Base-by-base conservation (phyloP, 2,113 vertebrate genomes). In the Pseudopodoces humilis region DNA sequence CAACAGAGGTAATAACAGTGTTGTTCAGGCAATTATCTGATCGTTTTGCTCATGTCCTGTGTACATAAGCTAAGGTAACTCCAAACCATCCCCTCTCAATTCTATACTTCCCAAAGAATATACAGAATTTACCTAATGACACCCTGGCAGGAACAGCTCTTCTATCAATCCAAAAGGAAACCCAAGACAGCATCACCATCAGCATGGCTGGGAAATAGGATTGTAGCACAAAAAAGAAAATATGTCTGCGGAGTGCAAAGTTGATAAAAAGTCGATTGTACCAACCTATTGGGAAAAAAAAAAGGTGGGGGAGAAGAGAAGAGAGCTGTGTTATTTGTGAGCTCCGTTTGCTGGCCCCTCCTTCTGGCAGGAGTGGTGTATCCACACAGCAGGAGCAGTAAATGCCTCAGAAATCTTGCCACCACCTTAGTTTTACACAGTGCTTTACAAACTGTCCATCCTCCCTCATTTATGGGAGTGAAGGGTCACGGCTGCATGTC, bases 221-320 rank as follows among this genome's bases (percentile, higher is more conserved):
- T 97, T 99, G 99, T 53, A 99, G 98, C 97, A 99, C 97, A 89
- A 99, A 99, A 97, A 99, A 99, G 98, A 99, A 99, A 96, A 99
- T 98, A 93, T 99, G 98, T 85, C 99, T 98, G 90, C 98, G 98
- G 60, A 99, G 98, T 83, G 98, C 98, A 97, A 99, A 99, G 94
- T 98, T 99, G 90, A 99, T 99, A 97, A 99, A 99, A 88, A 99
- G 98, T 53, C 99, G 98, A 55, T 99, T 99, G 97, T 99, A 99
- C 98, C 99, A 99, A 78, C 98, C 99, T 99, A 41, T 84, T 64
- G 77, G 88, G 83, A 62, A 75, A 94, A 83, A 94, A 77, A 94
- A 77, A 91, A 65, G n/a, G 64, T 80, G n/a, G 25, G 37, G 44
- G 25, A 63, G 58, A 67, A 55, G 20, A 79, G 62, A 64, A 63